These are phyloP conservation scores for Rhagonycha lutea DNA, from an alignment of 2,888 invertebrate species.

Conservation along the genomic window DNA sequence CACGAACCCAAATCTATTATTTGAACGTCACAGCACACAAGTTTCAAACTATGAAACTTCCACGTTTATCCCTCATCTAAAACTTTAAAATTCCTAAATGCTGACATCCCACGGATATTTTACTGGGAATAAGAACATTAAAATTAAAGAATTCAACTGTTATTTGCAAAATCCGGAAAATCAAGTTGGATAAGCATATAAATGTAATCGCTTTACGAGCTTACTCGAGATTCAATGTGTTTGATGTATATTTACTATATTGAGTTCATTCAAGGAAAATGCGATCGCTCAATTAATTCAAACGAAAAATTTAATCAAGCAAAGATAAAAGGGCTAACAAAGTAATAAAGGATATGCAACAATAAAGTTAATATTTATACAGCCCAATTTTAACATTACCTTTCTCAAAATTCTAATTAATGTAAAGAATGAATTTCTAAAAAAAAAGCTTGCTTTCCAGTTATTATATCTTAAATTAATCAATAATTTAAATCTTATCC, in stretches of 20 bases:
- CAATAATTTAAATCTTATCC: too few species aligned
- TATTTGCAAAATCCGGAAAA: neutral
- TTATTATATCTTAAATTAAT: neutral
- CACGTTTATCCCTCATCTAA: slow-evolving; percentile 22
- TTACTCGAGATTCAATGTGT: neutral
- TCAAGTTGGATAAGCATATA: neutral
- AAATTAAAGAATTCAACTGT: neutral
- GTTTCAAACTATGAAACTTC: slow-evolving; percentile 23
- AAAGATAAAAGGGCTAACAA: neutral
- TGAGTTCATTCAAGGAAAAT: neutral
- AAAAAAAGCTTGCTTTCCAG: too few species aligned
- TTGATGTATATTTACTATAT: slow-evolving; percentile 1
- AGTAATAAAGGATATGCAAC: neutral
- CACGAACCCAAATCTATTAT: slow-evolving; percentile 29
- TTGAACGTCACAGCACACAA: slow-evolving; percentile 17
- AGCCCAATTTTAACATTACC: neutral
- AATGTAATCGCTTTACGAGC: neutral
- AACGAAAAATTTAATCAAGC: neutral
- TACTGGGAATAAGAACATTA: neutral
- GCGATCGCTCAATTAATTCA: neutral
- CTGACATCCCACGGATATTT: neutral
- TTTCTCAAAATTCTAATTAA: neutral
- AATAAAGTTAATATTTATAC: neutral
- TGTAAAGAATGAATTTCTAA: too few species aligned
- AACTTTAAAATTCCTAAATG: slow-evolving; percentile 26